Evolutionary conservation across 2,888 invertebrate species (phyloP).

Genomic region (Tubulanus polymorphus): DNA sequence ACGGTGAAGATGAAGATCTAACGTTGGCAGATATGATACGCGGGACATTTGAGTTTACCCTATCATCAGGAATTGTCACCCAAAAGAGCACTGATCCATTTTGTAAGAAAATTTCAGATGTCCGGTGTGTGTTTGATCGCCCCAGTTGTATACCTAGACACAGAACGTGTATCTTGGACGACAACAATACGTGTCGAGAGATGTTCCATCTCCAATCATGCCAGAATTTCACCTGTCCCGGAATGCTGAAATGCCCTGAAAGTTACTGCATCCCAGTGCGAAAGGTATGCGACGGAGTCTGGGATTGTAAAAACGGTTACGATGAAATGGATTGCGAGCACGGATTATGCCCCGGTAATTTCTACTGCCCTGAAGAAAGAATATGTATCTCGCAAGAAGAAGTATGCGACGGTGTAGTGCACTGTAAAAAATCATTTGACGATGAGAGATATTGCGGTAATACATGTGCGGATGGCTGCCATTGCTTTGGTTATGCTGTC

Average conservation of each 20-base stretch:
- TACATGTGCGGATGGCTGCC: too few species aligned
- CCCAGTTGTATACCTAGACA: not conserved
- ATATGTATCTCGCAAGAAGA: conserved; percentile 17
- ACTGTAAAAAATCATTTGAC: too few species aligned
- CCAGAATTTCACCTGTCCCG: conserved; percentile 14
- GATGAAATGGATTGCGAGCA: conserved; percentile 16
- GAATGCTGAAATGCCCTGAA: conserved; percentile 21
- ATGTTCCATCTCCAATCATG: not conserved
- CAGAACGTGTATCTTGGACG: not conserved
- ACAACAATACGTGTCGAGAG: not conserved
- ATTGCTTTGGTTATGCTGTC: conserved; percentile 13
- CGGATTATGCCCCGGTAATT: not conserved
- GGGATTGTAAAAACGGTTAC: conserved; percentile 17
- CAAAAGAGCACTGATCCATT: not conserved
- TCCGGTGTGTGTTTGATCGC: not conserved
- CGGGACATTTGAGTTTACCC: not conserved
- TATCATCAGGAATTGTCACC: not conserved
- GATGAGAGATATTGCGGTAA: too few species aligned
- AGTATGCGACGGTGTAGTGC: conserved; percentile 20
- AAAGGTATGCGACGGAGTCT: conserved; percentile 18
- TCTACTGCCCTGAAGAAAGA: not conserved
- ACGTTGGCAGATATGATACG: not conserved
- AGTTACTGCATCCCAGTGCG: conserved; percentile 18
- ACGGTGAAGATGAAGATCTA: not conserved
- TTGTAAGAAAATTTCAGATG: not conserved